Evolutionary conservation across 2,888 invertebrate species (phyloP), one percentile per base, ranked within the genome.

Genomic region (Aquatica leii): DNA sequence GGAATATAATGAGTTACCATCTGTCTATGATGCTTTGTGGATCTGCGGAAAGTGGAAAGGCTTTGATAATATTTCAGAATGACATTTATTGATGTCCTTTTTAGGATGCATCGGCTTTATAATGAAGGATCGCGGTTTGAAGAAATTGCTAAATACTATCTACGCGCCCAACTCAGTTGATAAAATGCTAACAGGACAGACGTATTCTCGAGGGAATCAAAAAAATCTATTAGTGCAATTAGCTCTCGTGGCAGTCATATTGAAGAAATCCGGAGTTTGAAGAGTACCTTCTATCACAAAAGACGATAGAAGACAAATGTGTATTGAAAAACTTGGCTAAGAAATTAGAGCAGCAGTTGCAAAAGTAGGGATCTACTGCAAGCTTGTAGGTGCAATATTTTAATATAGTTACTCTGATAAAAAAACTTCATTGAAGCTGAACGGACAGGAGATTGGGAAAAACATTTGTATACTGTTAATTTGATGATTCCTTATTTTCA

Each of bases 401-500:
- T 11, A 24, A 24, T 24, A 24, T 24, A 24, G 24, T 24, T 4
- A 6, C 24, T 6, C 6, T 24, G 24, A 2, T 24, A 24, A n/a
- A 24, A 24, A 24, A 24, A 24, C 15, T 78, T 77, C 64, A 41
- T 79, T 65, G 72, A 73, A 74, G 78, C 79, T 73, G 78, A 80
- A 62, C 73, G 79, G 67, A 74, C 74, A 5, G 11, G 37, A 74
- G 77, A 76, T 31, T 75, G 78, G 74, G 79, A 77, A 76, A 51
- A 76, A 73, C 73, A n/a, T n/a, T n/a, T n/a, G n/a, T n/a, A 76
- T 79, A 46, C 72, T 62, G 69, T 78, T 15, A 68, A 74, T 74
- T 69, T 75, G 76, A 79, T 80, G 78, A 65, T 74, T 60, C 78
- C 79, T 71, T 80, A 75, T 69, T 77, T 76, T 54, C 73, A 73